Evolutionary conservation across 1,140 invertebrate species (phyloP), one percentile per base, ranked within the genome.

Genomic region (Hylaeus anthracinus): DNA sequence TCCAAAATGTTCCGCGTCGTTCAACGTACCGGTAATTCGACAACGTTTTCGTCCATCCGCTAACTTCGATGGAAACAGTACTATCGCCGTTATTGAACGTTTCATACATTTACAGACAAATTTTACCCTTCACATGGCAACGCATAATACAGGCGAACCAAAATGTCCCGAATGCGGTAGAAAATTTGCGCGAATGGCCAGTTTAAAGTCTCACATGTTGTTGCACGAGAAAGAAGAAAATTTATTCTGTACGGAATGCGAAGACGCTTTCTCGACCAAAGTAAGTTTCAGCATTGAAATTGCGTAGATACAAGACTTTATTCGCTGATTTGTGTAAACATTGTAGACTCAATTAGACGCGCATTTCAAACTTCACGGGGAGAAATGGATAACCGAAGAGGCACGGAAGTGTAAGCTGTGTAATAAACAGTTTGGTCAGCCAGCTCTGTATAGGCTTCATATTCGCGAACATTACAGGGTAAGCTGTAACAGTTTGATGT

Each of bases 221-320:
- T 78, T 96, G 6, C 96, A 97, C 84, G 94, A 96, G 88, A 94
- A 94, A 82, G 96, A 97, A 84, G 96, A 97, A 88, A 95, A 93
- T 86, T 90, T 96, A 14, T 94, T 95, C 83, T 97, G 96, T 89
- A 92, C 94, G 10, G 95, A 96, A 87, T 97, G 96, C 92, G 94
- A 95, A 15, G 95, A 96, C 81, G 95, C 96, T 86, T 96, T 96
- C 91, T 92, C 94, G 73, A 94, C 95, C 45, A 95, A 95, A 93
- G 96, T 96, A 90, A 89, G 89, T 89, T 48, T 41, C 26, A 76
- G 12, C 6, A 45, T 65, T 26, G 41, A 70, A 45, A 12, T 37
- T 67, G 2, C 37, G 1, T 5, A 26, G 26, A 26, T 1, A 45
- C 43, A 45, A 45, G 5, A 45, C 5, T 45, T 45, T 45, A 45